Evolutionary conservation across 1,140 invertebrate genomes (phyloP), one percentile per base, ranked within the genome.

Genomic region (Magallana angulata): DNA sequence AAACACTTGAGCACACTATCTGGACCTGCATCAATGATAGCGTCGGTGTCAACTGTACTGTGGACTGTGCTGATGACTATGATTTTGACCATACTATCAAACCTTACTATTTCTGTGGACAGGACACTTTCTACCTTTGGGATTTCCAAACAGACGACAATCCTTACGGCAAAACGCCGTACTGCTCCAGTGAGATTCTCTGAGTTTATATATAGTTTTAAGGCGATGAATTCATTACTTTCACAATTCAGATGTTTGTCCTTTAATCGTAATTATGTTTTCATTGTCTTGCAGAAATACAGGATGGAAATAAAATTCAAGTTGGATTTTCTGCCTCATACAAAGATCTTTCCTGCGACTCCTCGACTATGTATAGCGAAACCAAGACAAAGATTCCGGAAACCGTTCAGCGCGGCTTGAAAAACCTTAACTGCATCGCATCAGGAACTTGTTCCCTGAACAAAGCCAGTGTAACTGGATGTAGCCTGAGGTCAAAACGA

Each of bases 1-100:
- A 24, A 14, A 58, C 56, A 1, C 98, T 97, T 92, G 97, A 97
- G 71, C 58, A 87, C 57, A 60, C 30, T 30, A 62, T 57, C 60
- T 57, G 30, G 36, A 48, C 16, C 64, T 87, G 86, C 56, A 48
- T 8, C 56, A 48, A 81, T 82, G 58, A 48, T 7, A 82, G 36
- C 16, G 85, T 18, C n/a, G 56, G 76, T 8, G 58, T 85, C 30
- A 85, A 68, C 57, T 88, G 87, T 30, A 76, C 76, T 7, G n/a
- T 88, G 12, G 57, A 82, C 14, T 88, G 88, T 76, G 18, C 82
- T 14, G 58, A 82, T 18, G 88, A 85, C 1, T 88, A 83, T 59
- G 87, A 82, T 48, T 88, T 88, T 62, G 88, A 88, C 18, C 88
- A 86, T 18, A 62, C 57, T 56, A 57, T 62, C 4, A 83, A 86